Percentiles rank a stretch among this genome's conserved stretches.
These are phyloP conservation scores for Ditula angustiorana DNA, from an alignment of 2,888 invertebrate species.

Conservation along the genomic window DNA sequence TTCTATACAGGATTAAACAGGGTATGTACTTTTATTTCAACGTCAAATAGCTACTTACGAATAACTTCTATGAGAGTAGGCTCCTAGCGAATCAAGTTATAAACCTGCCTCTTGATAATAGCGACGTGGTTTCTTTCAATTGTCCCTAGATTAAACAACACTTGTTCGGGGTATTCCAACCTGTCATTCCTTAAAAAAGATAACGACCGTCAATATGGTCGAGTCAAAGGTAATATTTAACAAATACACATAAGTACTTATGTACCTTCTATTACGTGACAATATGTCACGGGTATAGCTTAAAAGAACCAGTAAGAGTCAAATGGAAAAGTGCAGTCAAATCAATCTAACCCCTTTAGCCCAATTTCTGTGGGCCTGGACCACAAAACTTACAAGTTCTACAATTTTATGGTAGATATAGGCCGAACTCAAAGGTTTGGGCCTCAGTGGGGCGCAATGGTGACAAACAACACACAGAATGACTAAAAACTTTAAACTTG, in stretches of 20 bases:
- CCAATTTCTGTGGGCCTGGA: too few species aligned
- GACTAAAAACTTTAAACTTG: too few species aligned
- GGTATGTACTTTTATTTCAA: slow-evolving; percentile 61
- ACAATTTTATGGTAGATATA: too few species aligned
- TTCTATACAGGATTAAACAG: slow-evolving; percentile 66
- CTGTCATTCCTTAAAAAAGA: not conserved
- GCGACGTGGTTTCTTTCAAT: not conserved
- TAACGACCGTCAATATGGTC: not conserved
- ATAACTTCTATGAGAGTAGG: not conserved
- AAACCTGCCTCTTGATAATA: not conserved
- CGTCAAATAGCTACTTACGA: not conserved
- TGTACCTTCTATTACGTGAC: too few species aligned
- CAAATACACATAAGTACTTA: not conserved
- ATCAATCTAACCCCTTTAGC: too few species aligned
- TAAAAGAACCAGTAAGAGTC: too few species aligned
- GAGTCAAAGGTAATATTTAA: not conserved
- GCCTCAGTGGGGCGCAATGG: too few species aligned
- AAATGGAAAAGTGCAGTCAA: too few species aligned
- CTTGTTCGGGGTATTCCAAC: not conserved
- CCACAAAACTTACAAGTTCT: too few species aligned
- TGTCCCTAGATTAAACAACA: not conserved
- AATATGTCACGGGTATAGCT: too few species aligned
- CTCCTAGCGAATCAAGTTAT: not conserved
- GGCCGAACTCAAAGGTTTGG: too few species aligned
- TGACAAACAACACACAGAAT: too few species aligned